A percentile compares a stretch with the other conserved stretches of the same genome.
Conservation (phyloP, 2,797 vertebrate species). For the Malurus splendens region DNA sequence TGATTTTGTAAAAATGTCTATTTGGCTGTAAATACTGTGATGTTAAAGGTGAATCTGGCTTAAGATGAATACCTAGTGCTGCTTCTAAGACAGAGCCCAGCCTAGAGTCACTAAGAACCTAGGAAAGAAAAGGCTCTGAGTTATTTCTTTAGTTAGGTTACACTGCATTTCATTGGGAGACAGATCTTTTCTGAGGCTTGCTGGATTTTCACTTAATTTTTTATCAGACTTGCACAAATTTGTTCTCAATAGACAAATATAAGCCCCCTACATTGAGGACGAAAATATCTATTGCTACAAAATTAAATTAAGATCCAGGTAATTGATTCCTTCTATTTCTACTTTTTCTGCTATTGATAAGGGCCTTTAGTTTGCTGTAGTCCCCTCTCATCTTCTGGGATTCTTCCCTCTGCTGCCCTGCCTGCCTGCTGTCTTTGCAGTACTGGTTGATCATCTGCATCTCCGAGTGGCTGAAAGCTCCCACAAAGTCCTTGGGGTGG, state of each 20-base stretch:
- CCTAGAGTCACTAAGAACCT: slow-evolving; percentile 29
- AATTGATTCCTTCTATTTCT: slow-evolving; percentile 90
- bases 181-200: neutral
- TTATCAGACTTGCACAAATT: slow-evolving; percentile 36
- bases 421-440: slow-evolving; percentile 91
- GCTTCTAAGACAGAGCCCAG: slow-evolving; percentile 45
- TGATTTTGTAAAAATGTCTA: neutral
- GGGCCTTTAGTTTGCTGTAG: slow-evolving; percentile 90
- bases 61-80: slow-evolving; percentile 61
- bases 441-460: slow-evolving; percentile 91
- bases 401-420: slow-evolving; percentile 72
- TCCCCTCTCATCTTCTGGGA: slow-evolving; percentile 82
- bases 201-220: slow-evolving; percentile 5
- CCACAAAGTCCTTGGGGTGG: slow-evolving; percentile 85
- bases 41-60: slow-evolving; percentile 52
- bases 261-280: slow-evolving; percentile 29
- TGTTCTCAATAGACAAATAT: slow-evolving; percentile 45
- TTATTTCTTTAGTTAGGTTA: slow-evolving; percentile 41
- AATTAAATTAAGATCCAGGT: slow-evolving; percentile 74
- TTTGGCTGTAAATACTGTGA: slow-evolving; percentile 27
- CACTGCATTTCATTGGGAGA: slow-evolving; percentile 41
- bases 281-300: neutral
- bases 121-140: slow-evolving; percentile 43
- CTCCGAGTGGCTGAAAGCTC: slow-evolving; percentile 86
- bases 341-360: slow-evolving; percentile 91